A percentile compares a stretch with the other conserved stretches of the same genome.
Evolutionary conservation across 1,140 invertebrate species (phyloP).

Genomic region (Lepidostoma basale): DNA sequence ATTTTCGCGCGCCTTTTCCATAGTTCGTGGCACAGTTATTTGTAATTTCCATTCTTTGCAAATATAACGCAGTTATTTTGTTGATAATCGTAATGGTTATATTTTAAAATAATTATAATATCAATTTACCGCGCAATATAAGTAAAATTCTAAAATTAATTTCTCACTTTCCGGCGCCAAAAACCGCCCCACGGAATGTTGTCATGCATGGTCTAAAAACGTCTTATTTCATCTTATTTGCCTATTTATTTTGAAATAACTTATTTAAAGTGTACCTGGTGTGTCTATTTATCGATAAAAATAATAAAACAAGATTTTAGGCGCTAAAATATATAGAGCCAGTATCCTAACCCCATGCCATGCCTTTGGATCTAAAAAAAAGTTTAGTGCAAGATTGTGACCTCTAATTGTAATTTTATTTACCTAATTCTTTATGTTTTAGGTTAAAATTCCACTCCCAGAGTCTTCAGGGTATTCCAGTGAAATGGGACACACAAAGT

Average conservation of each 20-base stretch:
- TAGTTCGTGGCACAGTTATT: conserved; percentile 55
- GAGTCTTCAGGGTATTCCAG: neutral
- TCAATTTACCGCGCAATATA: neutral
- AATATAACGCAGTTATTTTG: neutral
- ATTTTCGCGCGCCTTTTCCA: conserved; percentile 62
- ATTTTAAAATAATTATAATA: neutral
- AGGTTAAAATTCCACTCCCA: neutral
- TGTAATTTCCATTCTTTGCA: neutral
- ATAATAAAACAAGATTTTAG: neutral
- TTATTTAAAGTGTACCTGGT: neutral
- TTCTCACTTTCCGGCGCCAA: conserved; percentile 31
- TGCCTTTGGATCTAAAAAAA: neutral
- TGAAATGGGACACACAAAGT: conserved; percentile 12
- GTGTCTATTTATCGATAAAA: neutral
- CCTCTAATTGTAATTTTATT: neutral
- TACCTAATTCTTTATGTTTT: conserved; percentile 5
- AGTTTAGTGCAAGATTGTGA: neutral
- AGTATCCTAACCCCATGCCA: conserved; percentile 25
- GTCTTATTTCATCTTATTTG: neutral
- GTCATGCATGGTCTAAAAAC: conserved; percentile 24
- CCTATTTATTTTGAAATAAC: conserved; percentile 10
- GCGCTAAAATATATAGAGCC: conserved; percentile 1
- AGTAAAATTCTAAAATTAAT: neutral
- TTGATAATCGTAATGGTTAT: neutral
- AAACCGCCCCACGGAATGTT: conserved; percentile 24